phyloP scores from a whole-genome alignment of 1,140 invertebrate genomes.

The Papilio glaucus region DNA sequence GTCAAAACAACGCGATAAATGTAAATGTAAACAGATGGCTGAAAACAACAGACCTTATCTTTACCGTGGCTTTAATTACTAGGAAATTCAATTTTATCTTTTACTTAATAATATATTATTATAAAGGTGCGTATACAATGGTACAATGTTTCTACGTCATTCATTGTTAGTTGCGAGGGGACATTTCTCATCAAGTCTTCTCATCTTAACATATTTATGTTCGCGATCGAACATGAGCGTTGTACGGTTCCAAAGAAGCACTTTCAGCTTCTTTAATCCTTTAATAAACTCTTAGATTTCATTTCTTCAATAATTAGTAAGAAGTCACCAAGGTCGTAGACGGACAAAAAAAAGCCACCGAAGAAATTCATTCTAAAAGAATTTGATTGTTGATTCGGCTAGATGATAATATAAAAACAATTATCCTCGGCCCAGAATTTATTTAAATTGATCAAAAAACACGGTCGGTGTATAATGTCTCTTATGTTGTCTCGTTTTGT shows the following conservation, averaged over 20 bases:
- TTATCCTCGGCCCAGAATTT: conserved; percentile 25
- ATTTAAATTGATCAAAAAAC: conserved; percentile 9
- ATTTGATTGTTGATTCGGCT: background rate
- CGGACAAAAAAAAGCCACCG: background rate
- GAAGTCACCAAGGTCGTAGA: background rate
- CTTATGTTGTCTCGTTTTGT: conserved; percentile 43
- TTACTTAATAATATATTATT: background rate
- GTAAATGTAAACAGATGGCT: conserved; percentile 1
- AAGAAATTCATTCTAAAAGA: background rate
- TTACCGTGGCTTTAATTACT: background rate
- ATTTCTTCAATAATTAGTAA: background rate
- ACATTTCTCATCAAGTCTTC: background rate
- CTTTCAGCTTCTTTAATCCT: too few species aligned
- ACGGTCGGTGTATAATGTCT: conserved; percentile 43
- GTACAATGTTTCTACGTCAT: background rate
- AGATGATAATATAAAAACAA: background rate
- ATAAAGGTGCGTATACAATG: conserved; percentile 7
- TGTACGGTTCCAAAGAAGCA: too few species aligned
- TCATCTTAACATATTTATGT: too few species aligned
- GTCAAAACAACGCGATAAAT: background rate
- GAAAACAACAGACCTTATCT: conserved; percentile 6
- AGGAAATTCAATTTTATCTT: conserved; percentile 21
- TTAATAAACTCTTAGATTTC: background rate
- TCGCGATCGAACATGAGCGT: too few species aligned
- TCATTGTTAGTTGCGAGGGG: background rate